Base-by-base conservation (phyloP, 2,888 invertebrate species). In the Hanleya hanleyi region DNA sequence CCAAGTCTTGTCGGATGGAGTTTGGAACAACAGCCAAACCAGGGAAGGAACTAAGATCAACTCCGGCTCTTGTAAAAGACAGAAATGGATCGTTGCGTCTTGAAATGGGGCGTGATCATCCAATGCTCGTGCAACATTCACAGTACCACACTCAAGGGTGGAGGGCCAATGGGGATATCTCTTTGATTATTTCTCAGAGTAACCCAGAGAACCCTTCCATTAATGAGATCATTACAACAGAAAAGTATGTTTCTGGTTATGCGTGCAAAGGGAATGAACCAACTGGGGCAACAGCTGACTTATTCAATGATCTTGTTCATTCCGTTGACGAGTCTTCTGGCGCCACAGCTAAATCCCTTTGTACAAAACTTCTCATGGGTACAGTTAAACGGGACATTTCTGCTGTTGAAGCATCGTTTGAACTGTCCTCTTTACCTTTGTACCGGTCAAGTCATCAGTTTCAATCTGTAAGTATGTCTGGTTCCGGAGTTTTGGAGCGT, bases 61-160 rank as follows among this genome's bases (percentile, higher is more conserved):
- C 0, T 7, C 75, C 79, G 33, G 73, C 74, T n/a, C 51, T 81
- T 0, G 73, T 79, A 7, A 76, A 64, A 49, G 82, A 82, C 38
- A 77, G 67, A 70, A 80, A 80, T 76, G 70, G 74, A 2, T 79
- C 74, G 18, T 18, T 77, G 1, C 35, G 81, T 33, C 61, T 81
- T 36, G 81, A 82, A 76, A 82, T 82, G 81, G 22, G 29, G 51
- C 69, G 82, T 26, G 83, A 82, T 38, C 78, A 82, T 67, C 81
- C 81, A 33, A 26, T 49, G 12, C 18, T 82, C 7, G 80, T 81
- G 1, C 81, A 82, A 41, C 74, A 83, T 67, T 81, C 81, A 1
- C 49, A 47, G 64, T 73, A 36, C 26, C 80, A 80, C 41, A 80
- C 80, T 12, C 81, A 83, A 65, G 78, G 67, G 18, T 79, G 79